phyloP scores from a whole-genome alignment of 2,888 invertebrate genomes.

The Amitus sp. region DNA sequence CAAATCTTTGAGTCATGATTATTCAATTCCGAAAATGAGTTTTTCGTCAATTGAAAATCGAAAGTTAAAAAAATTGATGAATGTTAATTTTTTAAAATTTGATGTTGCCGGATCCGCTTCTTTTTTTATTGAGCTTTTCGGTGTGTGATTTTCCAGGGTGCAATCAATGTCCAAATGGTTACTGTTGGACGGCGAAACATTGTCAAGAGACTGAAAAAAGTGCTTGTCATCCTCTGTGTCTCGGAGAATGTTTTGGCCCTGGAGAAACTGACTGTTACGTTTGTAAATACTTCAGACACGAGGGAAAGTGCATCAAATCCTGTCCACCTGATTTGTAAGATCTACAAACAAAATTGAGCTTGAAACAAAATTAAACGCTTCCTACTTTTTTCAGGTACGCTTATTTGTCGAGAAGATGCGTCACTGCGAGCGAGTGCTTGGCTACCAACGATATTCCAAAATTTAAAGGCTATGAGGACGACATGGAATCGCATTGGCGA shows the following conservation, averaged over 20 bases:
- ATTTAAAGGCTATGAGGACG: conserved; percentile 43
- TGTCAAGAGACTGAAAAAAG: conserved; percentile 69
- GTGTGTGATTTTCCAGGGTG: conserved; percentile 69
- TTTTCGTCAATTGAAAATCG: too few relatives aligned
- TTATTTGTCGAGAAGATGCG: conserved; percentile 74
- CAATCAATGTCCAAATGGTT: conserved; percentile 69
- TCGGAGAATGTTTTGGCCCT: conserved; percentile 78
- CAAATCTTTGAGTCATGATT: too few relatives aligned
- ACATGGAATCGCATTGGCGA: conserved; percentile 67
- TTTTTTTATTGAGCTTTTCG: too few relatives aligned
- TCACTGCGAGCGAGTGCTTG: conserved; percentile 76
- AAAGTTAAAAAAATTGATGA: too few relatives aligned
- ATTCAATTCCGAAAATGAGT: too few relatives aligned
- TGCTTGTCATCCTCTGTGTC: conserved; percentile 78
- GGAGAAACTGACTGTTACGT: conserved; percentile 72
- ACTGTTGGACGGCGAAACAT: conserved; percentile 66
- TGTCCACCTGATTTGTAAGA: conserved; percentile 79
- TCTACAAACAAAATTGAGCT: too few relatives aligned
- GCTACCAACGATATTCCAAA: not conserved
- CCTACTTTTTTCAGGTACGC: conserved; percentile 65
- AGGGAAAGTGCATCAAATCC: conserved; percentile 69
- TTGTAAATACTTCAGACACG: conserved; percentile 71
- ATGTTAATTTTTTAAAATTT: too few relatives aligned
- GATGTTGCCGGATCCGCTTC: too few relatives aligned
- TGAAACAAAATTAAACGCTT: too few relatives aligned